Evolutionary conservation across 2,797 vertebrate species (phyloP), one percentile per base, ranked within the genome.

Genomic region (Onychomys leucogaster): DNA sequence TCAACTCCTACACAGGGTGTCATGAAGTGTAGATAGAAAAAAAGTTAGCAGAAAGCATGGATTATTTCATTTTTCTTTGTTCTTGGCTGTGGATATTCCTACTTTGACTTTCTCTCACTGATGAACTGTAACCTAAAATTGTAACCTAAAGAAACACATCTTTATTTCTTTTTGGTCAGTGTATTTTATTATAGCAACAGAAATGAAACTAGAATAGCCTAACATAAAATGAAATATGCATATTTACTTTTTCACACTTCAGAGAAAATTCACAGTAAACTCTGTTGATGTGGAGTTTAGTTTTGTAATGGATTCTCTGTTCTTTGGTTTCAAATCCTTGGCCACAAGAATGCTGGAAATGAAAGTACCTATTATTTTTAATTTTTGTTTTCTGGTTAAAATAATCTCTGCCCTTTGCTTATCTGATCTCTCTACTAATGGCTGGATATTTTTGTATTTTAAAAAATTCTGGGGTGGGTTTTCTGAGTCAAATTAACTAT

Each of bases 391-490:
- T 89, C 13, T 78, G 43, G 94, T 91, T 87, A 73, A 86, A 97
- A 87, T 89, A 75, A 95, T 43, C 89, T 71, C 7, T 94, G 57
- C 0, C 17, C 46, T 89, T 92, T 73, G 69, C 3, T 89, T 67
- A 4, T 91, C 83, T 95, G 29, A 23, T 98, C 37, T 90, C 65
- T 88, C 91, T 96, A 59, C 57, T 67, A 23, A 52, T 14, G 57
- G 46, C 0, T 7, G 63, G 84, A 92, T 86, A 91, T 25, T 46
- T 73, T 16, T 63, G 73, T 29, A 91, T 90, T 82, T 65, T 61
- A 25, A 95, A 85, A 23, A 49, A 19, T 73, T 83, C 69, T 88
- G 71, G 92, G 32, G 0, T 95, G 27, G 34, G 52, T 1, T 77
- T n/a, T 97, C 6, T 88, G 32, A 78, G n/a, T 37, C 5, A 63